Conservation (phyloP, 2,113 vertebrate species). For the Pangasianodon gigas region DNA sequence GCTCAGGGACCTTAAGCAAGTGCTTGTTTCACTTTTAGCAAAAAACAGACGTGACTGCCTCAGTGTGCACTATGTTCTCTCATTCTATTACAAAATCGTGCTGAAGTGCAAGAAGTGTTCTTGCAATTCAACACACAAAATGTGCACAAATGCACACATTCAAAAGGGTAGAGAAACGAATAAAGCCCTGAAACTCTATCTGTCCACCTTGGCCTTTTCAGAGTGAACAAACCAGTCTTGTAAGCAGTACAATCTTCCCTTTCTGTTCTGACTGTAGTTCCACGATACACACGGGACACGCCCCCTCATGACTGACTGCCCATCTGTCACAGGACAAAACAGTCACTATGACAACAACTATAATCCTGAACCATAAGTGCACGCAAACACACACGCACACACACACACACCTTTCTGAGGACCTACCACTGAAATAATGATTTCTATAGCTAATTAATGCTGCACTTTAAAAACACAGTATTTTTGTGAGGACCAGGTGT, state of each 20-base stretch:
- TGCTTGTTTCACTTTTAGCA: neutral
- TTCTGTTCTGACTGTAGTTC: constrained; percentile 22
- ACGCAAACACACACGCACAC: neutral
- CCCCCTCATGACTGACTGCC: constrained; percentile 24
- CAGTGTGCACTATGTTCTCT: neutral
- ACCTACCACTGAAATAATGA: neutral
- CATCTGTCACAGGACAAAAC: constrained; percentile 19
- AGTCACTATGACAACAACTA: constrained; percentile 16
- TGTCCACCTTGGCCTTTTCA: constrained; percentile 20
- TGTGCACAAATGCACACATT: neutral
- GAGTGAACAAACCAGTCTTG: constrained; percentile 31
- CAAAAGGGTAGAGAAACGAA: neutral
- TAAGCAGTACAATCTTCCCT: constrained; percentile 19
- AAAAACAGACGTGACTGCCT: neutral
- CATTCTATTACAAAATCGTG: neutral
- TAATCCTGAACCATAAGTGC: neutral
- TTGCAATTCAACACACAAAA: neutral
- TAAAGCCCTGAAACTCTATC: constrained; percentile 36
- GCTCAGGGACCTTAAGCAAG: neutral
- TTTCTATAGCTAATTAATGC: neutral
- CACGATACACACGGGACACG: neutral
- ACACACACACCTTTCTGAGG: neutral
- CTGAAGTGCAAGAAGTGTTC: neutral
- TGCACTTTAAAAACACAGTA: neutral
- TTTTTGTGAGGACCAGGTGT: neutral